Percentiles rank a stretch among this genome's conserved stretches.
These are phyloP conservation scores for Pristionchus exspectatus DNA, from an alignment of 2,888 invertebrate genomes.

Conservation along the genomic window DNA sequence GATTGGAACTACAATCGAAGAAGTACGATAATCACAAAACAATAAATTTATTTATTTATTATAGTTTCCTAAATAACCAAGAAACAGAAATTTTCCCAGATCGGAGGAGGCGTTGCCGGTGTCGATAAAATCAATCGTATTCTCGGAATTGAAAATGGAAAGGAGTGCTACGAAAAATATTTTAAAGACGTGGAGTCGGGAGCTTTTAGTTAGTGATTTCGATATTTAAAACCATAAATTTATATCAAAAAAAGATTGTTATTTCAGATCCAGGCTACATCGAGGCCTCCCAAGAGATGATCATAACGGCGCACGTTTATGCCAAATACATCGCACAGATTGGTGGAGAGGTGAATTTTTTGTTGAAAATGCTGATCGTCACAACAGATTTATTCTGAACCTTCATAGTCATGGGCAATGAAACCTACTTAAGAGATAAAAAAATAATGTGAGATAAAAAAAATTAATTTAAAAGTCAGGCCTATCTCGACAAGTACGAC, in stretches of 20 bases:
- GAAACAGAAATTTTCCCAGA: neutral
- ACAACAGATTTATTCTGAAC: too few species aligned
- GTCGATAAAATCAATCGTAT: neutral
- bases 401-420: too few species aligned
- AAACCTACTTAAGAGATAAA: too few species aligned
- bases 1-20: constrained; percentile 6
- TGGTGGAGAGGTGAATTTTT: constrained; percentile 11
- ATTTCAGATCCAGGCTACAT: neutral
- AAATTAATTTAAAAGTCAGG: neutral
- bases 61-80: neutral
- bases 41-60: neutral
- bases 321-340: constrained; percentile 6
- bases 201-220: neutral
- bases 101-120: neutral
- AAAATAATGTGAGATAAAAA: too few species aligned
- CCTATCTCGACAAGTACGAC: constrained; percentile 36
- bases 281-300: neutral
- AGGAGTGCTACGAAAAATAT: constrained; percentile 18
- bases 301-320: neutral
- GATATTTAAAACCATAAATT: too few species aligned
- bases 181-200: neutral
- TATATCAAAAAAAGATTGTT: too few species aligned
- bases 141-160: neutral
- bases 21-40: neutral
- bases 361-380: too few species aligned